phyloP scores from a whole-genome alignment of 2,113 vertebrate species.

The Upupa epops region DNA sequence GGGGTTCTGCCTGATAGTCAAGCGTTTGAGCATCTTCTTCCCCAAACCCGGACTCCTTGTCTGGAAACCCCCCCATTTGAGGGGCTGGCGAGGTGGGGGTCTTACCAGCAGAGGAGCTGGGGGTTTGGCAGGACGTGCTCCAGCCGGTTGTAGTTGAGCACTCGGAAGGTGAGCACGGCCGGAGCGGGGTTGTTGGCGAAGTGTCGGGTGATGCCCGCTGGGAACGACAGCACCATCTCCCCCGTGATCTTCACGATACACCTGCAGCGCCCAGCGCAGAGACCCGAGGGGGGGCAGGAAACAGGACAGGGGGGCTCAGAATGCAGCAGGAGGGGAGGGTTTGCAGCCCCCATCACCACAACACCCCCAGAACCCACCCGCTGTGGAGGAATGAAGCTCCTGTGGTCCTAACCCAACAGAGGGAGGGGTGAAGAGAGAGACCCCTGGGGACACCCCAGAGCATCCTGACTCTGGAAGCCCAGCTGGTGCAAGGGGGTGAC shows the following conservation, averaged over 20 bases:
- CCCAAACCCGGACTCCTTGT: not conserved
- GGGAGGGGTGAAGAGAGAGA: not conserved
- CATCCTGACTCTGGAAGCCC: not conserved
- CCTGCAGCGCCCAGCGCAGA: slow-evolving; percentile 61
- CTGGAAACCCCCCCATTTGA: not conserved
- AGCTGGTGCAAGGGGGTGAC: not conserved
- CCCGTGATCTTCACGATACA: slow-evolving; percentile 96
- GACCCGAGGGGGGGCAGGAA: not conserved
- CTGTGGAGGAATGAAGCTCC: fast-evolving
- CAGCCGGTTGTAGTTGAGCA: slow-evolving; percentile 90
- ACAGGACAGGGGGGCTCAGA: not conserved
- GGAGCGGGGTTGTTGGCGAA: slow-evolving; percentile 92
- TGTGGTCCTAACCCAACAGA: not conserved
- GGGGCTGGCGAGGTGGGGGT: fast-evolving
- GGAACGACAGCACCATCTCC: slow-evolving; percentile 97
- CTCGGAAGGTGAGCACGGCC: slow-evolving; percentile 89
- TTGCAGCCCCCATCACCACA: too few relatives aligned
- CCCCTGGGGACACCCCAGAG: not conserved
- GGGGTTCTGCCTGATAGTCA: too few relatives aligned
- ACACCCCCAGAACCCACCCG: fast-evolving
- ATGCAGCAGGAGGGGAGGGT: fast-evolving
- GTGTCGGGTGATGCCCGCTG: slow-evolving; percentile 95
- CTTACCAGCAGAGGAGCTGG: slow-evolving; percentile 96
- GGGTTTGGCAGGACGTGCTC: slow-evolving; percentile 97
- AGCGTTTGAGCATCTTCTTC: not conserved